Evolutionary conservation across 2,113 vertebrate genomes (phyloP), one percentile per base, ranked within the genome.

Genomic region (Hippocampus zosterae): DNA sequence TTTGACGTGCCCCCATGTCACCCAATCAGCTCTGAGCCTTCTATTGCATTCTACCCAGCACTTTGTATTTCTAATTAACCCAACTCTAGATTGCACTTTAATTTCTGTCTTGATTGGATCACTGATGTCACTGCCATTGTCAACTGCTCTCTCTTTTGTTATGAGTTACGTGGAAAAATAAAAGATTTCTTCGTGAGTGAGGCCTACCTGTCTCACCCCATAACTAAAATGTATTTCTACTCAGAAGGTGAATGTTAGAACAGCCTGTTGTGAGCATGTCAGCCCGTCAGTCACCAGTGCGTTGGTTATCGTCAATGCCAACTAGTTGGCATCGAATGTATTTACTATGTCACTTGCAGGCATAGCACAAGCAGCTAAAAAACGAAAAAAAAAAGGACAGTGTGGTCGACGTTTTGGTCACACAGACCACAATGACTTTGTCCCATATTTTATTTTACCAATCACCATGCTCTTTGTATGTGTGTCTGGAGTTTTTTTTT

Each of bases 1-100:
- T 6, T 19, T 50, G 46, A 50, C 46, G 15, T 56, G 53, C 53
- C 23, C n/a, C 55, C 4, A 23, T 56, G 55, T 56, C 55, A 25
- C 55, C n/a, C 56, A 59, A 59, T 59, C 56, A 29, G 56, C 25
- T 59, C 27, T 29, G n/a, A 56, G 55, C 55, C n/a, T 56, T 25
- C 55, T 13, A 4, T 18, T 50, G 16, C 46, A 7, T 4, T 50
- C 16, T 50, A 19, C 15, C 15, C 15, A 6, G 46, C 15, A 0
- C 15, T 50, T 16, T 50, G 15, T 18, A 18, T 19, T 4, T 16
- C 4, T 16, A 50, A 50, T 50, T 18, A 16, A 25, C 56, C 12
- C 8, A 12, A 25, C 21, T 56, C 16, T 50, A 50, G 55, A 6
- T 15, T 59, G 15, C 25, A 15, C 10, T 44, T 44, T 44, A 50